Evolutionary conservation across 2,888 invertebrate species (phyloP), one percentile per base, ranked within the genome.

Genomic region (Aethes cnicana): DNA sequence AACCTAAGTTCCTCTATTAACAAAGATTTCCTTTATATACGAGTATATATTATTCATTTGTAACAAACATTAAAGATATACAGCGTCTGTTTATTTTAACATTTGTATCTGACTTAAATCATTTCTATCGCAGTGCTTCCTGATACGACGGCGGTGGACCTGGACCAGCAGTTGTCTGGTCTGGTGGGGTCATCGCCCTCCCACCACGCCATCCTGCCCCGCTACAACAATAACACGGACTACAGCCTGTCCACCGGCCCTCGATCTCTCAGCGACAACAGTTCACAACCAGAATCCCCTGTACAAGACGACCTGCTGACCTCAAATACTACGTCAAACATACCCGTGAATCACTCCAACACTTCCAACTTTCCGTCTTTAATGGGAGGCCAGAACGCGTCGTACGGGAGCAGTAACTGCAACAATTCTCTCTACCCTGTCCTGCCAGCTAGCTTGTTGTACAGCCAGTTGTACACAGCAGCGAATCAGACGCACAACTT

Each of bases 391-490:
- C 92, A 92, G 63, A 90, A 91, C 53, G 81, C 92, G 16, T 90
- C 92, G 26, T 92, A 93, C 63, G 84, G 92, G 0, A 82, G 87
- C 59, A 85, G 90, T 61, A 94, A 93, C 63, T 94, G 93, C 69
- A 94, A 94, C 76, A 94, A 94, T 61, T 94, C 94, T 0, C 75
- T 94, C 0, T 94, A 94, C 68, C 95, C 95, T 0, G 96, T 96
- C 3, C 82, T 96, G 23, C 96, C 96, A 1, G 94, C 94, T 1
- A 96, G 96, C 65, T 84, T 96, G 57, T 86, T 96, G 2, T 96
- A 96, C 81, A 96, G 96, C 4, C 96, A 96, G 72, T 80, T 96
- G 12, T 96, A 96, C 65, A 95, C 95, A 2, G 94, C 94, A 0
- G 94, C 94, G 30, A 94, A 94, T 69, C 94, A 94, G 70, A 91